Base-by-base conservation (phyloP, 2,888 invertebrate species). In the Microctonus aethiopoides region DNA sequence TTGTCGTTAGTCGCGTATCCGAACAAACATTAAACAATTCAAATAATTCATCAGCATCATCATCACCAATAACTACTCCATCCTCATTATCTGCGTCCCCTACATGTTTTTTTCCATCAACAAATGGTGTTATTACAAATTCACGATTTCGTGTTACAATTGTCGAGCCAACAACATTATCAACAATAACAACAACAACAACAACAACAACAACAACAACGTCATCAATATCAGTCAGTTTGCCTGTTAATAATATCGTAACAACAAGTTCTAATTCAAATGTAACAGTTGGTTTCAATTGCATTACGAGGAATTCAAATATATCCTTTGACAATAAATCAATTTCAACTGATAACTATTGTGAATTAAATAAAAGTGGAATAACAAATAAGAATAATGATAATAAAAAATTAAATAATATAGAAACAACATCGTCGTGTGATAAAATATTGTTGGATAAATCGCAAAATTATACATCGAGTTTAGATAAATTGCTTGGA, bases 401-500 rank as follows among this genome's bases (percentile, higher is more conserved):
- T 34, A 41, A 60, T 66, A 63, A 59, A 34, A 63, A 59, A 34
- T 22, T 16, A 16, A 32, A 10, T n/a, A 57, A 32, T n/a, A 29
- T 32, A 3, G 46, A 62, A 41, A 13, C 39, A 46, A 46, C 5
- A 4, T 24, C 26, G n/a, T 13, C 26, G n/a, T 29, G 57, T 9
- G 20, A 13, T 10, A 16, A 16, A 29, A 29, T 7, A 10, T 6
- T 5, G 41, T 41, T 71, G 13, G 68, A 72, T 13, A 64, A 57
- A 11, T 52, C 72, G 41, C 75, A 71, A 68, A 80, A 80, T 70
- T 83, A 87, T 16, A 90, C 91, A 0, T 89, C 91, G 7, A 90
- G 91, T 79, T 86, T 92, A 63, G 92, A 92, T 73, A 92, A 91
- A 79, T 83, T 93, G 2, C 80, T 92, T 0, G 91, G 91, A 29